Conservation (phyloP, 2,888 invertebrate genomes). For the Tuta absoluta region DNA sequence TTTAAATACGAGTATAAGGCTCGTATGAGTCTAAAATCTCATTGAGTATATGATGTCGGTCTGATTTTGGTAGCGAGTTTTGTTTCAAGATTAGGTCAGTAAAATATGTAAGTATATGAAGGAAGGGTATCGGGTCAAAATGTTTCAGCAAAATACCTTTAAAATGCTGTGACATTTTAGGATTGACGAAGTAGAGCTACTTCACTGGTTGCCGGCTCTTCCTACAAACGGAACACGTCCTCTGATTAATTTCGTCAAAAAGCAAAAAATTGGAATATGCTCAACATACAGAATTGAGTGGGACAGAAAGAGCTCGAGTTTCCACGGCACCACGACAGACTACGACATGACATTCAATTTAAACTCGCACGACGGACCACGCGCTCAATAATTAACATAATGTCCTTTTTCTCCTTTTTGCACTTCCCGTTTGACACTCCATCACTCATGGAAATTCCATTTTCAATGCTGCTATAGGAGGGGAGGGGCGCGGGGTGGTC, state of each 20-base stretch:
- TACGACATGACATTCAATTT: slow-evolving; percentile 79
- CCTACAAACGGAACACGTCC: slow-evolving; percentile 22
- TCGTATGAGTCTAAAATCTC: too few species aligned
- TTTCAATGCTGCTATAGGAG: slow-evolving; percentile 78
- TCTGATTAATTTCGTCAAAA: slow-evolving; percentile 37
- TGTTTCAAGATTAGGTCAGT: too few species aligned
- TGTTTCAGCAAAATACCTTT: neutral
- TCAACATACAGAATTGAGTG: slow-evolving; percentile 51
- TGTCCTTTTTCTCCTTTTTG: slow-evolving; percentile 80
- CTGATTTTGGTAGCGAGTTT: too few species aligned
- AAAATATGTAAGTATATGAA: too few species aligned
- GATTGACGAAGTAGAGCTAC: neutral
- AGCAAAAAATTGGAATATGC: slow-evolving; percentile 43
- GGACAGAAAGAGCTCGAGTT: slow-evolving; percentile 55
- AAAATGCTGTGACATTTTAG: neutral
- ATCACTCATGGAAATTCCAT: slow-evolving; percentile 82
- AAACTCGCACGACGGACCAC: slow-evolving; percentile 71
- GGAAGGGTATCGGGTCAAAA: neutral
- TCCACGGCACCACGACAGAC: slow-evolving; percentile 48
- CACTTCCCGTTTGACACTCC: slow-evolving; percentile 81
- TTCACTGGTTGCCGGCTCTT: neutral
- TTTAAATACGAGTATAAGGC: too few species aligned
- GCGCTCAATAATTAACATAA: slow-evolving; percentile 81
- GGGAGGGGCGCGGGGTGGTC: slow-evolving; percentile 73
- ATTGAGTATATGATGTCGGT: too few species aligned